phyloP scores from a whole-genome alignment of 2,797 vertebrate species.

The Chelonia mydas region DNA sequence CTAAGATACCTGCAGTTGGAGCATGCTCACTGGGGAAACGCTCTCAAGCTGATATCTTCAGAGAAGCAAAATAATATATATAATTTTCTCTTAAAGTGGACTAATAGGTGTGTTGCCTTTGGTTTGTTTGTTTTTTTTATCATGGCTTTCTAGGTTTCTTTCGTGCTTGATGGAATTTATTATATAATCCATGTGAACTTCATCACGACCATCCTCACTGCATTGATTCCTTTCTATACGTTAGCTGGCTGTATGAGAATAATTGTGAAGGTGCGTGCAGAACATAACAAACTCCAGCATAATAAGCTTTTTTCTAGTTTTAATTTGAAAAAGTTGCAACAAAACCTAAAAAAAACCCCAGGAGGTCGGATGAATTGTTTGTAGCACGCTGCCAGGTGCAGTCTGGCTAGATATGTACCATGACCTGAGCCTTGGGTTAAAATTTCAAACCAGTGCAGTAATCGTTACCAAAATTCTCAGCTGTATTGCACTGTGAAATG shows the following conservation, averaged over 20 bases:
- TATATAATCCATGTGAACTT: fast-evolving
- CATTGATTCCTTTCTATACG: constrained; percentile 47
- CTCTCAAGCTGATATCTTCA: background rate
- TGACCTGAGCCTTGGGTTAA: background rate
- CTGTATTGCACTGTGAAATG: background rate
- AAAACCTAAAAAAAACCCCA: background rate
- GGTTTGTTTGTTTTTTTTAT: too few relatives aligned
- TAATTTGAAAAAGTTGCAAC: background rate
- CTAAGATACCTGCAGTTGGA: background rate
- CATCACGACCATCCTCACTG: background rate
- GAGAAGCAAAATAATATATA: background rate
- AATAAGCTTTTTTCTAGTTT: background rate
- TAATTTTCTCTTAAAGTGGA: background rate
- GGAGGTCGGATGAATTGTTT: background rate
- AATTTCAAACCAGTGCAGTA: background rate
- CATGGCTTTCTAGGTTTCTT: background rate
- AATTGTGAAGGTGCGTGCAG: constrained; percentile 42
- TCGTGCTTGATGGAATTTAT: background rate
- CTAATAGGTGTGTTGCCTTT: background rate
- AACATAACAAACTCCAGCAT: background rate
- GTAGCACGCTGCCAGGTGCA: background rate
- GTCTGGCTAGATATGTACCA: background rate
- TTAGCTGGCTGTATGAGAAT: constrained; percentile 27
- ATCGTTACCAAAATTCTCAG: background rate
- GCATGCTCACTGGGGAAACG: background rate